Evolutionary conservation across 1,140 invertebrate genomes (phyloP), one percentile per base, ranked within the genome.

Genomic region (Drosophila insularis): DNA sequence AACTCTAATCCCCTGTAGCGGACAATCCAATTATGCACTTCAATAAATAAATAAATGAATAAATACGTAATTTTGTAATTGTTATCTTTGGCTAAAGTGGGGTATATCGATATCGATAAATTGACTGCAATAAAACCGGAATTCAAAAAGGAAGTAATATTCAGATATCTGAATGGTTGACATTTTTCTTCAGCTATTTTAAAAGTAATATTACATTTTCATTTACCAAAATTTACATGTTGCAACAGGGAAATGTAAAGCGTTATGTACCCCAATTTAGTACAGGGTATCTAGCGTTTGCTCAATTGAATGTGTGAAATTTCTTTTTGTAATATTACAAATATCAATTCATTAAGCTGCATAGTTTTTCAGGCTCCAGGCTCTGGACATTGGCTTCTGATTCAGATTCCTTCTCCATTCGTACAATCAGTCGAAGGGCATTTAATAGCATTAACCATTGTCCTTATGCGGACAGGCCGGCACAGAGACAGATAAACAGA

Each of bases 41-140:
- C 60, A 31, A 62, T 27, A 27, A 27, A 27, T 63, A 63, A 63
- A 62, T 50, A 62, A 62, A 62, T 50, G 32, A 32, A 63, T 63
- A 46, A 63, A 63, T 63, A 11, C n/a, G 23, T 63, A 46, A 63
- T 63, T 32, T 50, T 63, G 43, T 50, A 50, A 50, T 46, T 46
- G 43, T 46, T 46, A 6, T 19, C 14, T 2, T 46, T 46, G 14
- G 17, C 17, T 17, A 5, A 17, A 17, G 19, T 2, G 17, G 17
- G 43, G 10, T 50, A 17, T 46, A 50, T 50, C 43, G 43, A 50
- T 50, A 21, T 50, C 19, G 43, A 50, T 50, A 21, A 19, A 17
- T 21, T 21, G 2, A 10, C 19, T 35, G 7, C 8, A 10, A 10
- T 7, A 35, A 8, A 35, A 7, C 2, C 5, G 23, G 23, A 27